Conservation (phyloP, 2,888 invertebrate genomes). For the Melangyna quadrimaculata region DNA sequence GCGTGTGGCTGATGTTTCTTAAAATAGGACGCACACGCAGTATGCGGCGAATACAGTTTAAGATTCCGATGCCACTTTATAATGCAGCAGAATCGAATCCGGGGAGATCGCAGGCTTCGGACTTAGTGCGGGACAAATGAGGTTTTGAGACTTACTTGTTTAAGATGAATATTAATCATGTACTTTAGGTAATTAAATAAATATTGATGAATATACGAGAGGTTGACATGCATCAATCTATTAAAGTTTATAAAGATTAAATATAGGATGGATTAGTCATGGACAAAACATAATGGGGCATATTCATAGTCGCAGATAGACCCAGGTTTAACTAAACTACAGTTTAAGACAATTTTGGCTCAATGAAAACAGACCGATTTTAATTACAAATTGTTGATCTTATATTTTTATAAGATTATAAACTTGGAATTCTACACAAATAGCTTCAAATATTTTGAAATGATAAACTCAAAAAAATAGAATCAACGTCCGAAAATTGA, state of each 20-base stretch:
- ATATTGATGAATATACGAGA: conserved; percentile 22
- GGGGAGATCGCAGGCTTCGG: background rate
- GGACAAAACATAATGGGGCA: background rate
- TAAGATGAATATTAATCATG: conserved; percentile 50
- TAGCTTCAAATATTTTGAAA: too few species aligned
- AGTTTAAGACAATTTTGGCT: too few species aligned
- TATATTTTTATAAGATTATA: too few species aligned
- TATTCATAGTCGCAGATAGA: too few species aligned
- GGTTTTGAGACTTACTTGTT: conserved; percentile 21
- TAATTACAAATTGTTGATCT: too few species aligned
- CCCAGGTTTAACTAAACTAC: too few species aligned
- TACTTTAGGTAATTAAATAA: conserved; percentile 47
- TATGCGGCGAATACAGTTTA: background rate
- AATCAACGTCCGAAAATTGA: too few species aligned
- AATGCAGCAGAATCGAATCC: background rate
- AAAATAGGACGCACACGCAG: conserved; percentile 32
- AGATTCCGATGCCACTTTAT: background rate
- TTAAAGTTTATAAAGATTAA: background rate
- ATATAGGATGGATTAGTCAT: background rate
- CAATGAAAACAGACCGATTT: too few species aligned
- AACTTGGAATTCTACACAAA: too few species aligned
- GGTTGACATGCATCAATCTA: conserved; percentile 9
- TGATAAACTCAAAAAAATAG: too few species aligned
- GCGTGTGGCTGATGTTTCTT: conserved; percentile 62
- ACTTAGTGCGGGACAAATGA: conserved; percentile 9